A percentile compares a stretch with the other conserved stretches of the same genome.
phyloP scores from a whole-genome alignment of 2,113 vertebrate genomes.

The Pogona vitticeps region DNA sequence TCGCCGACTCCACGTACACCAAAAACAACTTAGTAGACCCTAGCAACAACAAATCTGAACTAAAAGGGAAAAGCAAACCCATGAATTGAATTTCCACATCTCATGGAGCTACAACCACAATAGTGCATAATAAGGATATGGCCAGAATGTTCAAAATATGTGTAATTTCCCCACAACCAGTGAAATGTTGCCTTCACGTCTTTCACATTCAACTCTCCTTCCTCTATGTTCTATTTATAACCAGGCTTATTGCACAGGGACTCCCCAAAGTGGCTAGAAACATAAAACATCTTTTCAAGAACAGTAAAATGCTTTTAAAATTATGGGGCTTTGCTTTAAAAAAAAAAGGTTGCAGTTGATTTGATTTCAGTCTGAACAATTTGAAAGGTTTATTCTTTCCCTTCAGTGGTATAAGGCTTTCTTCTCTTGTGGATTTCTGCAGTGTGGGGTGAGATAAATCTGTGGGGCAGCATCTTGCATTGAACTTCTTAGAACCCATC shows the following conservation, averaged over 20 bases:
- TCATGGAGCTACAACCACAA: not conserved
- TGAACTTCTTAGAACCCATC: not conserved
- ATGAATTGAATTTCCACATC: not conserved
- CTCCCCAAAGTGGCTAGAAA: not conserved
- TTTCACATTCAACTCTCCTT: not conserved
- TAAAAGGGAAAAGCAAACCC: not conserved
- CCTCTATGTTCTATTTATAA: not conserved
- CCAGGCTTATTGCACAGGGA: too few relatives aligned
- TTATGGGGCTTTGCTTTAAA: not conserved
- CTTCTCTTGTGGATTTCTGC: not conserved
- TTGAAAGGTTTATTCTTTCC: not conserved
- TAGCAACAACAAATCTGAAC: not conserved
- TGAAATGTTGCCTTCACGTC: too few relatives aligned
- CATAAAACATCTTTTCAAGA: not conserved
- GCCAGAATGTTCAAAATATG: not conserved
- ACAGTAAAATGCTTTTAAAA: not conserved
- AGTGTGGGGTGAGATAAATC: not conserved
- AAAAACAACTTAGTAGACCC: too few relatives aligned
- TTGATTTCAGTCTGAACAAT: not conserved
- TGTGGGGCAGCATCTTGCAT: not conserved
- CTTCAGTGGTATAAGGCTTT: not conserved
- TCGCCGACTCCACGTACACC: too few relatives aligned
- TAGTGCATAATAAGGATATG: not conserved
- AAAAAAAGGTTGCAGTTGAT: not conserved
- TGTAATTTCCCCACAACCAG: not conserved